These are phyloP conservation scores for Lithophane leautieri DNA, from an alignment of 2,888 invertebrate genomes.

Conservation along the genomic window DNA sequence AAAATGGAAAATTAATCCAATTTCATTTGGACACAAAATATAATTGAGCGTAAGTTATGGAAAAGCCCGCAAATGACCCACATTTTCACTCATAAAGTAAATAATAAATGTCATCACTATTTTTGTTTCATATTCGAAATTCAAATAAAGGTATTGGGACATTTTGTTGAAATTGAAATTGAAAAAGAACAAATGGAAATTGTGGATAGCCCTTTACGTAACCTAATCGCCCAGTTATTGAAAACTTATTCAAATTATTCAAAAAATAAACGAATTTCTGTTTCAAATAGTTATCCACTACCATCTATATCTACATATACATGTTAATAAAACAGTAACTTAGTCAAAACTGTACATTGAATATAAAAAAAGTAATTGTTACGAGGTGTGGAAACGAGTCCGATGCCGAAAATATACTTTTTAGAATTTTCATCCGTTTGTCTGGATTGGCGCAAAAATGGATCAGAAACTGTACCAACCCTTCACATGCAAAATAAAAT, in stretches of 20 bases:
- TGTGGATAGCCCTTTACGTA: neutral
- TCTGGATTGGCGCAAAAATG: too few relatives aligned
- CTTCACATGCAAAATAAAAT: neutral
- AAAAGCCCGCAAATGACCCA: constrained; percentile 19
- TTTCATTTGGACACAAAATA: constrained; percentile 11
- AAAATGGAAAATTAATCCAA: constrained; percentile 17
- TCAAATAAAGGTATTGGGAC: constrained; percentile 6
- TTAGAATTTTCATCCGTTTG: too few relatives aligned
- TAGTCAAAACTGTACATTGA: too few relatives aligned
- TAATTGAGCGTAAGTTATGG: constrained; percentile 27
- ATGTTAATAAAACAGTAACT: too few relatives aligned
- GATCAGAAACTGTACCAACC: neutral
- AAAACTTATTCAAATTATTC: too few relatives aligned
- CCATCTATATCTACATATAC: neutral
- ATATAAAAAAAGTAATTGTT: too few relatives aligned
- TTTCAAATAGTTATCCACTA: neutral
- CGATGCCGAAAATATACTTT: too few relatives aligned
- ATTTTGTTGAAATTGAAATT: constrained; percentile 24
- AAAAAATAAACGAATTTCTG: neutral
- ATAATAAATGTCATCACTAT: constrained; percentile 27
- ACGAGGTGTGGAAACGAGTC: too few relatives aligned
- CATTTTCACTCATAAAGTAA: constrained; percentile 23
- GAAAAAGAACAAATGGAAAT: neutral
- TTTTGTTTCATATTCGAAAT: constrained; percentile 37
- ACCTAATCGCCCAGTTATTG: constrained; percentile 1